These are phyloP conservation scores for Heliconius congener DNA, from an alignment of 1,140 invertebrate species.

Conservation along the genomic window DNA sequence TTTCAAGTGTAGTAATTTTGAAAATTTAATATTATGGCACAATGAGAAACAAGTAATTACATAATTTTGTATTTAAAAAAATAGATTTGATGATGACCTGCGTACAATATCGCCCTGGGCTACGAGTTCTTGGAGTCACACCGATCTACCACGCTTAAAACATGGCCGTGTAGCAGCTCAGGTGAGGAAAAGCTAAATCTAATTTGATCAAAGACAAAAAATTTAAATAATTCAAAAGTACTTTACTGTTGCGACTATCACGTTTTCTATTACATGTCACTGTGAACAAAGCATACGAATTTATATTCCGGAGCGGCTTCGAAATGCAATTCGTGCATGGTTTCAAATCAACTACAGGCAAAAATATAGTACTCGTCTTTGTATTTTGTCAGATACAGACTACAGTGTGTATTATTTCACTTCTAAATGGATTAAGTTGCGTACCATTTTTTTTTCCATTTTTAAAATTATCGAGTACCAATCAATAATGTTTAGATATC, in stretches of 20 bases:
- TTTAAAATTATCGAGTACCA: not conserved
- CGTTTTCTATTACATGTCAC: constrained; percentile 59
- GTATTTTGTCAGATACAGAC: constrained; percentile 13
- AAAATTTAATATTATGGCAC: not conserved
- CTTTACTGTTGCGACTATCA: constrained; percentile 30
- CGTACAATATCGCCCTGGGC: constrained; percentile 89
- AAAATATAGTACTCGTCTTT: constrained; percentile 18
- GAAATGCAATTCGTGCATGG: constrained; percentile 60
- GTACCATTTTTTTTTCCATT: not conserved
- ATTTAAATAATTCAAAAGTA: constrained; percentile 1
- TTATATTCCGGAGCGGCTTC: constrained; percentile 50
- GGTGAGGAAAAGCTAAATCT: constrained; percentile 78
- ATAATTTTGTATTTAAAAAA: not conserved
- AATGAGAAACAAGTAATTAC: not conserved
- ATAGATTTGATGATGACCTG: constrained; percentile 86
- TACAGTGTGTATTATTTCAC: not conserved
- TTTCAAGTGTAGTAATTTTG: not conserved
- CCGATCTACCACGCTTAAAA: constrained; percentile 90
- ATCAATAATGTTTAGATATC: too few relatives aligned
- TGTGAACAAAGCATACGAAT: constrained; percentile 49
- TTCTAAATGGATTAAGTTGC: not conserved
- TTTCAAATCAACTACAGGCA: constrained; percentile 46
- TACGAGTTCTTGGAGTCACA: constrained; percentile 89
- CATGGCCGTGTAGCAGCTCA: constrained; percentile 92
- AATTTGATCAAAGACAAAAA: constrained; percentile 12